These are phyloP conservation scores for Hyaena hyaena DNA, from an alignment of 2,113 vertebrate genomes.

Conservation along the genomic window DNA sequence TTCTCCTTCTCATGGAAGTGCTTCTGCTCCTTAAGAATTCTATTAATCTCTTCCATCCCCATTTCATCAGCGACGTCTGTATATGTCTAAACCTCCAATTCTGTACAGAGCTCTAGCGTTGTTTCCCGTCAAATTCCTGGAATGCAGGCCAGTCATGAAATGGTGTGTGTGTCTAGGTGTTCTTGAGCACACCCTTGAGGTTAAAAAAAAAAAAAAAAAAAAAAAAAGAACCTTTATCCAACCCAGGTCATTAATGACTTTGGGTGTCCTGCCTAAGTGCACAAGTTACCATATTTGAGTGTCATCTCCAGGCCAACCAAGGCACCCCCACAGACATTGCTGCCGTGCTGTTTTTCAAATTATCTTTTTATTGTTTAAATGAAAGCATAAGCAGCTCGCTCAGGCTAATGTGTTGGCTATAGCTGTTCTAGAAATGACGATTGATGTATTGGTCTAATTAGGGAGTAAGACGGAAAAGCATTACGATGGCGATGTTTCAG, in stretches of 20 bases:
- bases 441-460: neutral
- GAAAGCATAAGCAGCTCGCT: neutral
- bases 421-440: neutral
- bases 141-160: neutral
- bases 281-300: constrained; percentile 5
- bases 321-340: neutral
- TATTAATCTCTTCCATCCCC: neutral
- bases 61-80: neutral
- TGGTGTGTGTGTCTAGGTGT: neutral
- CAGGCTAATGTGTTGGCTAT: neutral
- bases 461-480: neutral
- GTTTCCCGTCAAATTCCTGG: neutral
- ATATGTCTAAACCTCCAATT: neutral
- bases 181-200: neutral
- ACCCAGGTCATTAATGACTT: neutral
- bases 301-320: neutral
- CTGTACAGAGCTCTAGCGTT: neutral
- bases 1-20: neutral
- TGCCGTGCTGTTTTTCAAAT: constrained; percentile 15
- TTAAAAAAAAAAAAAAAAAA: neutral
- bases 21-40: neutral
- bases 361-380: constrained; percentile 43
- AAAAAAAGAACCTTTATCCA: neutral
- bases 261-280: neutral
- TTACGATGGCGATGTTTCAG: constrained; percentile 21